Evolutionary conservation across 2,888 invertebrate species (phyloP).

Genomic region (Drosophila neoperkinsi): DNA sequence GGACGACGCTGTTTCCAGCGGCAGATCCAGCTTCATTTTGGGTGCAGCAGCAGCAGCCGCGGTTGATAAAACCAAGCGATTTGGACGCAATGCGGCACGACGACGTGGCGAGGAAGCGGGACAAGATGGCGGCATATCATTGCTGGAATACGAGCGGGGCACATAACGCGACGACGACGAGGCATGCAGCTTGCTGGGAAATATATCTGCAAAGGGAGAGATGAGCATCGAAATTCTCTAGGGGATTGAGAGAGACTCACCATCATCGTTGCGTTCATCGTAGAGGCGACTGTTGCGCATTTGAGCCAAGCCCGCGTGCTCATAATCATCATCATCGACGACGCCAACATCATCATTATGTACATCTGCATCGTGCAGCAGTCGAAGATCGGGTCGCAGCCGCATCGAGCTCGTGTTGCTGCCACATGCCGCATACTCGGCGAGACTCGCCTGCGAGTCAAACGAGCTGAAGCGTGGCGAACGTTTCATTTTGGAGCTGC

Average conservation of each 20-base stretch:
- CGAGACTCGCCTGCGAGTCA: slow-evolving; percentile 85
- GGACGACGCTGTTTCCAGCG: slow-evolving; percentile 58
- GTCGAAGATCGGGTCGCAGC: slow-evolving; percentile 50
- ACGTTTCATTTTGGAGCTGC: slow-evolving; percentile 84
- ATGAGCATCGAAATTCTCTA: neutral
- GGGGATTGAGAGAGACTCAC: slow-evolving; percentile 32
- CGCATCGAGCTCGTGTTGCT: slow-evolving; percentile 29
- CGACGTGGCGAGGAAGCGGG: slow-evolving; percentile 63
- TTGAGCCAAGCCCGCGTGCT: slow-evolving; percentile 61
- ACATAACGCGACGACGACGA: slow-evolving; percentile 71
- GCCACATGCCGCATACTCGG: slow-evolving; percentile 81
- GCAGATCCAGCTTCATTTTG: slow-evolving; percentile 81
- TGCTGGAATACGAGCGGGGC: slow-evolving; percentile 85
- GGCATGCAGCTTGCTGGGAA: slow-evolving; percentile 60
- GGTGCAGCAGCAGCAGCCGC: slow-evolving; percentile 22
- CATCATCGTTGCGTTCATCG: slow-evolving; percentile 69
- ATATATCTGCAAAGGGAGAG: slow-evolving; percentile 50
- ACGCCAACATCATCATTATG: slow-evolving; percentile 15
- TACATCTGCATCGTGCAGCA: slow-evolving; percentile 36
- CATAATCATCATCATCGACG: slow-evolving; percentile 58
- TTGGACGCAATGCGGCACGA: slow-evolving; percentile 64
- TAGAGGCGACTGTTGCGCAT: slow-evolving; percentile 69
- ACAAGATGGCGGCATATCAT: slow-evolving; percentile 81
- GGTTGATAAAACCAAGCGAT: slow-evolving; percentile 71
- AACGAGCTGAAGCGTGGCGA: slow-evolving; percentile 85